Evolutionary conservation across 2,797 vertebrate species (phyloP).

Genomic region (Phaenicophaeus curvirostris): DNA sequence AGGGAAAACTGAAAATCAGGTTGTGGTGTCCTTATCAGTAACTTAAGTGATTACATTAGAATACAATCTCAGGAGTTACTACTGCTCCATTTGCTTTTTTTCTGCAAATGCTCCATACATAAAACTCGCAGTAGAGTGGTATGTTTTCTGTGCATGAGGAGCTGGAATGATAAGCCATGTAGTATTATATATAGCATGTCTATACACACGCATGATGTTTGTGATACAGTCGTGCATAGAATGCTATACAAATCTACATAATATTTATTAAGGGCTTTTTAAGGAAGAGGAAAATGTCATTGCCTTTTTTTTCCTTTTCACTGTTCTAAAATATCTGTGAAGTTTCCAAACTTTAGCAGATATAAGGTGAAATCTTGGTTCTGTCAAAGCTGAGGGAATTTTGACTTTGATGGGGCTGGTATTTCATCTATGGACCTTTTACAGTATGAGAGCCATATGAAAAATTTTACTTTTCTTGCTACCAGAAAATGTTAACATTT

Average conservation of each 20-base stretch:
- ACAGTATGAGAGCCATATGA: neutral
- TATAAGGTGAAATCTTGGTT: slow-evolving; percentile 15
- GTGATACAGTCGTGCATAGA: neutral
- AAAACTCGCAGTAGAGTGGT: neutral
- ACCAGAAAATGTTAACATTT: neutral
- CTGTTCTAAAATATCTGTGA: slow-evolving; percentile 27
- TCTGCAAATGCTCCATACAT: neutral
- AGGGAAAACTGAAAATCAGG: slow-evolving; percentile 17
- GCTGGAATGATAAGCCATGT: neutral
- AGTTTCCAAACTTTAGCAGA: slow-evolving; percentile 38
- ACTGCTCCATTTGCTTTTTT: neutral
- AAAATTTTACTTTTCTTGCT: neutral
- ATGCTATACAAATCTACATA: slow-evolving; percentile 20
- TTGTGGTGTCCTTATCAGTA: neutral
- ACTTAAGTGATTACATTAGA: neutral
- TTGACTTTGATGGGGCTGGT: neutral
- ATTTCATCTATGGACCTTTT: slow-evolving; percentile 13
- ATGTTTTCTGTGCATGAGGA: slow-evolving; percentile 6
- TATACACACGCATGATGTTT: neutral
- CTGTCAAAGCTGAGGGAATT: neutral
- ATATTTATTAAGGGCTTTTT: neutral
- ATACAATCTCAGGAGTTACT: neutral
- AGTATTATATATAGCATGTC: neutral
- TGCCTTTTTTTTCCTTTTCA: neutral
- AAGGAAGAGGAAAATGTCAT: neutral